Percentiles rank a stretch among this genome's conserved stretches.
Evolutionary conservation across 2,888 invertebrate genomes (phyloP).

Genomic region (Candidula unifasciata): DNA sequence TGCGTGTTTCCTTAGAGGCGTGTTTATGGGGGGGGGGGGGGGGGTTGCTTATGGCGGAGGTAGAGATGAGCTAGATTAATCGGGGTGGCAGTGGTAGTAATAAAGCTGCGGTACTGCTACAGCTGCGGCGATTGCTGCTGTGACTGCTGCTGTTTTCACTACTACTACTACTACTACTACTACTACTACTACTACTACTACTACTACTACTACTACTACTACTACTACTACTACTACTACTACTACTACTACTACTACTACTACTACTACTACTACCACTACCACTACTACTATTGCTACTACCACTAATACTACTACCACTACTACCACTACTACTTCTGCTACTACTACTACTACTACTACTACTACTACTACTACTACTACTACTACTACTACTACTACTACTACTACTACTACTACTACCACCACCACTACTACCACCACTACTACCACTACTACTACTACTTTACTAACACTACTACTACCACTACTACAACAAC

Average conservation of each 20-base stretch:
- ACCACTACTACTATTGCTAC: constrained; percentile 15
- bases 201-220: constrained; percentile 19
- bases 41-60: too few species aligned
- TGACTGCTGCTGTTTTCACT: constrained; percentile 13
- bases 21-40: too few species aligned
- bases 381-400: constrained; percentile 21
- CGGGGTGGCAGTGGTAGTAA: not conserved
- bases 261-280: constrained; percentile 35
- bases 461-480: too few species aligned
- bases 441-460: constrained; percentile 32
- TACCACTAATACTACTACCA: too few species aligned
- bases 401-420: constrained; percentile 24
- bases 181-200: constrained; percentile 24
- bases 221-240: not conserved
- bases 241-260: not conserved
- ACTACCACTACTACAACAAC: not conserved
- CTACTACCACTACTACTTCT: too few species aligned
- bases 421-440: constrained; percentile 4
- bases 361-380: constrained; percentile 26
- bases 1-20: too few species aligned
- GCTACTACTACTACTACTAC: constrained; percentile 16
- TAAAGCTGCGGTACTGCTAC: not conserved
- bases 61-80: too few species aligned
- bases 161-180: constrained; percentile 18
- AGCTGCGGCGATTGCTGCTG: constrained; percentile 11